Conservation (phyloP, 2,888 invertebrate genomes). For the Archaeoteleia sp. region DNA sequence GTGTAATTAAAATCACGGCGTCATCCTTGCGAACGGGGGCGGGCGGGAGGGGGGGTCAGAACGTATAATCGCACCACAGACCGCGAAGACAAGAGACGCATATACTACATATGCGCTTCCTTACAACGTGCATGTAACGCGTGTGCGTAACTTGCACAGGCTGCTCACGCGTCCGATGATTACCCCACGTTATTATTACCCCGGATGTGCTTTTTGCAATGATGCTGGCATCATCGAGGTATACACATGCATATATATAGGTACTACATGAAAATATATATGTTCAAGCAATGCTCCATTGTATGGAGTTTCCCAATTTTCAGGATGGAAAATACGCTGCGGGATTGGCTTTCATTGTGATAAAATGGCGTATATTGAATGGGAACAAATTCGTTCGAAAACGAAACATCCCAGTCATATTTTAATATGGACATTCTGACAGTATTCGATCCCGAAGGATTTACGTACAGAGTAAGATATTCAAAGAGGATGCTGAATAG, state of each 20-base stretch:
- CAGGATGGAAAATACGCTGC: conserved; percentile 45
- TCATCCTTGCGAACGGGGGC: no score
- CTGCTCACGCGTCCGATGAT: conserved; percentile 63
- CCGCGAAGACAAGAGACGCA: conserved; percentile 59
- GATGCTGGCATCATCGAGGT: conserved; percentile 49
- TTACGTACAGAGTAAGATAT: no score
- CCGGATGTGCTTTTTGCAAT: conserved; percentile 63
- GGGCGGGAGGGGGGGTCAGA: conserved; percentile 50
- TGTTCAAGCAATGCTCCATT: conserved; percentile 32
- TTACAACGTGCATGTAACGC: conserved; percentile 33
- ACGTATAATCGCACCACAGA: conserved; percentile 59
- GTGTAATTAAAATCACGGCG: no score
- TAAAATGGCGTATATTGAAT: conserved; percentile 38
- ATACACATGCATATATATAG: conserved; percentile 2
- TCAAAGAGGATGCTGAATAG: no score
- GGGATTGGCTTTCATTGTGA: conserved; percentile 41
- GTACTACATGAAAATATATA: conserved; percentile 3
- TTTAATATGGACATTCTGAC: no score
- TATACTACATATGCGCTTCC: conserved; percentile 47
- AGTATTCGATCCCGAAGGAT: no score
- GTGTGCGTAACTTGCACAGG: conserved; percentile 14
- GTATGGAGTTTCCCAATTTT: conserved; percentile 53
- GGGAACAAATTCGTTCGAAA: conserved; percentile 32
- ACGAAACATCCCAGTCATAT: conserved; percentile 15
- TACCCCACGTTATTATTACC: conserved; percentile 69